A percentile compares a stretch with the other conserved stretches of the same genome.
Evolutionary conservation across 2,113 vertebrate genomes (phyloP).

Genomic region (Dicerorhinus sumatrensis): DNA sequence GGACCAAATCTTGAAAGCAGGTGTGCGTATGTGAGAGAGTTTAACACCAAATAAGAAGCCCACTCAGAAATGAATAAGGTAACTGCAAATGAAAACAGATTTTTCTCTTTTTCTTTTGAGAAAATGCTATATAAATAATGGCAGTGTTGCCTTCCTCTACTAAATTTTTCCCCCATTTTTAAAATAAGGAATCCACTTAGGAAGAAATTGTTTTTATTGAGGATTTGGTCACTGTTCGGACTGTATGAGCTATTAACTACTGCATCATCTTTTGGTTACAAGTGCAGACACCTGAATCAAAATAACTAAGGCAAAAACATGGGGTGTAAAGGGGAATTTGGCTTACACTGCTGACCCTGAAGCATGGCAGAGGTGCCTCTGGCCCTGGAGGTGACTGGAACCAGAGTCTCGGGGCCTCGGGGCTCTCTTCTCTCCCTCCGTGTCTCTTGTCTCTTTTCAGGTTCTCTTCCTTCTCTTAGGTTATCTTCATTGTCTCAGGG

Average conservation of each 20-base stretch:
- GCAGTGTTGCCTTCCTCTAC: background rate
- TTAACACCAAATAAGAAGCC: background rate
- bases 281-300: background rate
- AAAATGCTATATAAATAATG: background rate
- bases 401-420: background rate
- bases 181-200: slow-evolving; percentile 3
- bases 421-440: background rate
- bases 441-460: background rate
- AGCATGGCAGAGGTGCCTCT: background rate
- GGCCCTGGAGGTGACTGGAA: background rate
- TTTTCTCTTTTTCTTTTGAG: slow-evolving; percentile 37
- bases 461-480: background rate
- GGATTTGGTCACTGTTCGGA: background rate
- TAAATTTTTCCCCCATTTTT: background rate
- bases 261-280: slow-evolving; percentile 14
- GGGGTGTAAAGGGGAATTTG: background rate
- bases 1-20: background rate
- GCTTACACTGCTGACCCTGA: background rate
- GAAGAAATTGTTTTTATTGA: slow-evolving; percentile 22
- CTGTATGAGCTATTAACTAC: background rate
- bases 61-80: background rate
- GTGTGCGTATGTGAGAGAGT: background rate
- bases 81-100: slow-evolving; percentile 38
- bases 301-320: background rate
- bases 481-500: background rate